Conservation (phyloP, 2,888 invertebrate species). For the Heliconius sara region DNA sequence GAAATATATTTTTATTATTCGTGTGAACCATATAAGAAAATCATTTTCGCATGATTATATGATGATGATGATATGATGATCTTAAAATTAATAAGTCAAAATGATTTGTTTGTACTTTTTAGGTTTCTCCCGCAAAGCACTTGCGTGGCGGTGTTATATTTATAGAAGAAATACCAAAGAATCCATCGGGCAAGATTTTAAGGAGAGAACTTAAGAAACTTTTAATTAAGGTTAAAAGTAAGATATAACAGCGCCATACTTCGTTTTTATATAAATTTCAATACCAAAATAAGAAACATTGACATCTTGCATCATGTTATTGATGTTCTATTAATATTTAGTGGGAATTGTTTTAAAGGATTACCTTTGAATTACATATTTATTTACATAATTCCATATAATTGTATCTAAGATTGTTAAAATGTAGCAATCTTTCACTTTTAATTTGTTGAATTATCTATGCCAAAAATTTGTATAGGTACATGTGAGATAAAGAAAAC, state of each 20-base stretch:
- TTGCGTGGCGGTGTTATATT: constrained; percentile 90
- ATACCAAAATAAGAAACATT: constrained; percentile 13
- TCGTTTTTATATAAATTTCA: constrained; percentile 26
- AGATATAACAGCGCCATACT: constrained; percentile 59
- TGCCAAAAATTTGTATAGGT: neutral
- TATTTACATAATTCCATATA: no score
- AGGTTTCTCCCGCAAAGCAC: constrained; percentile 89
- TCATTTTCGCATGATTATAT: no score
- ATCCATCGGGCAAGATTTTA: constrained; percentile 91
- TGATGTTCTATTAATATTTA: neutral
- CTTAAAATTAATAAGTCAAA: neutral
- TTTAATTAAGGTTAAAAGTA: constrained; percentile 66
- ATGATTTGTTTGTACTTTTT: constrained; percentile 46
- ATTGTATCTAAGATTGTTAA: neutral
- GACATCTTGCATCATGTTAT: constrained; percentile 1
- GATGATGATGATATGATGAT: no score
- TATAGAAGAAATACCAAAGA: constrained; percentile 89
- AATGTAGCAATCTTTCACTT: neutral
- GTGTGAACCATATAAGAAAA: no score
- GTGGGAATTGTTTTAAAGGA: neutral
- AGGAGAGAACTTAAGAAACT: constrained; percentile 83
- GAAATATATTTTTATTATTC: no score
- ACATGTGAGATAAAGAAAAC: neutral
- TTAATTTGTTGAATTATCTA: neutral
- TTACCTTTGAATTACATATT: neutral